A percentile compares a stretch with the other conserved stretches of the same genome.
phyloP scores from a whole-genome alignment of 2,888 invertebrate species.

The Asteroscopus sphinx region DNA sequence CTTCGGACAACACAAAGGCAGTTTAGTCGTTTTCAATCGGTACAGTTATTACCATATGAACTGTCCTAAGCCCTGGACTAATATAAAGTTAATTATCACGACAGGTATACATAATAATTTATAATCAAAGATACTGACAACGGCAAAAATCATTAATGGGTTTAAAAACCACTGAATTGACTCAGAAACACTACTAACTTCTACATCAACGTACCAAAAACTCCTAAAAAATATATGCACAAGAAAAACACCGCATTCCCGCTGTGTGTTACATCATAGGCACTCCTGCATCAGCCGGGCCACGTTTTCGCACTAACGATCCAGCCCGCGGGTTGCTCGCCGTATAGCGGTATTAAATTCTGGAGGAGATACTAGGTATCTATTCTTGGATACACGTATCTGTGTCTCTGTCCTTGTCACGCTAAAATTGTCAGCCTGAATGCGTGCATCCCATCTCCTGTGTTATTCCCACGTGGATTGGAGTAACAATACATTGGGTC shows the following conservation, averaged over 20 bases:
- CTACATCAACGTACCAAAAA: neutral
- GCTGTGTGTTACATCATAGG: constrained; percentile 29
- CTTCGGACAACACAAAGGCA: too few relatives aligned
- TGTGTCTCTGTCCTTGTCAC: constrained; percentile 35
- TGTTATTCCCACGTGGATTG: constrained; percentile 19
- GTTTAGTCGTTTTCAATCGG: too few relatives aligned
- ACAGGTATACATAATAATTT: too few relatives aligned
- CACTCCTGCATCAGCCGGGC: constrained; percentile 20
- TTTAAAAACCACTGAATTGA: too few relatives aligned
- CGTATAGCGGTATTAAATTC: constrained; percentile 45
- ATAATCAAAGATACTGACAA: too few relatives aligned
- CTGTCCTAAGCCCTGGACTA: too few relatives aligned
- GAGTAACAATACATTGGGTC: constrained; percentile 14
- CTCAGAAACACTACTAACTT: neutral
- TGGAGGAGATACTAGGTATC: constrained; percentile 41
- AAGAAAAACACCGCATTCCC: constrained; percentile 8
- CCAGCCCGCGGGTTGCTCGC: constrained; percentile 26
- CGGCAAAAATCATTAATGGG: too few relatives aligned
- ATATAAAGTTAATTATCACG: too few relatives aligned
- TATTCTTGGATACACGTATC: constrained; percentile 41
- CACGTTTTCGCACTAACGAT: constrained; percentile 46
- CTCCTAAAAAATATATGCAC: neutral
- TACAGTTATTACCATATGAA: too few relatives aligned
- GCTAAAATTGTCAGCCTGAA: constrained; percentile 32
- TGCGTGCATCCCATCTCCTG: constrained; percentile 1